Evolutionary conservation across 2,113 vertebrate species (phyloP), one percentile per base, ranked within the genome.

Genomic region (Dolichallabes microphthalmus): DNA sequence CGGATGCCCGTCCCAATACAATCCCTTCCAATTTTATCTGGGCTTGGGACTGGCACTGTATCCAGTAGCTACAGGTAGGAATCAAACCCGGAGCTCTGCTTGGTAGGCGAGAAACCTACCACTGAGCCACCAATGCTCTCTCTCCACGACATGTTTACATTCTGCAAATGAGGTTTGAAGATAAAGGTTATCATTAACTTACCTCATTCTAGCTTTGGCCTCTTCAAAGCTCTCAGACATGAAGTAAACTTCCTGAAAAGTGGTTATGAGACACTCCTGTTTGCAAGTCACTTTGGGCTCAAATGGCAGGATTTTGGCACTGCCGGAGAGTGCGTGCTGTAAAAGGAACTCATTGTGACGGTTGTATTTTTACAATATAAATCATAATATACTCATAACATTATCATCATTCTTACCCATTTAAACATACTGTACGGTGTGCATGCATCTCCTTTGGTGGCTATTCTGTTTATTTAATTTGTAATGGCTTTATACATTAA

Each of bases 211-310:
- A 83, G 95, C 94, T 87, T 96, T 97, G 89, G 96, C 96, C 86
- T 97, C 96, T 92, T 96, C 96, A 93, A 97, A 97, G 88, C 95
- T 97, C 88, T 96, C 96, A 50, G 96, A 96, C 88, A 96, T 92
- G 88, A 96, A 97, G 82, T 97, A 97, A 83, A 96, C 94, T 60
- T 97, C 96, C 88, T 97, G 96, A 89, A 97, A 97, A 81, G 95
- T 95, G 84, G 96, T 97, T 80, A 97, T 97, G 90, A 96, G 93
- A 86, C 96, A 97, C 88, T 97, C 95, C 88, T 96, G 95, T 73
- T 94, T 96, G 92, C 95, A 95, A 82, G 96, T 95, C 86, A 94
- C 87, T 82, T 93, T 94, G 39, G 96, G 96, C 83, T 97, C 96
- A 87, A 97, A 97, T 61, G 94, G 91, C 88, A 96, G 94, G 79